Evolutionary conservation across 2,113 vertebrate genomes (phyloP).

Genomic region (Odontesthes bonariensis): DNA sequence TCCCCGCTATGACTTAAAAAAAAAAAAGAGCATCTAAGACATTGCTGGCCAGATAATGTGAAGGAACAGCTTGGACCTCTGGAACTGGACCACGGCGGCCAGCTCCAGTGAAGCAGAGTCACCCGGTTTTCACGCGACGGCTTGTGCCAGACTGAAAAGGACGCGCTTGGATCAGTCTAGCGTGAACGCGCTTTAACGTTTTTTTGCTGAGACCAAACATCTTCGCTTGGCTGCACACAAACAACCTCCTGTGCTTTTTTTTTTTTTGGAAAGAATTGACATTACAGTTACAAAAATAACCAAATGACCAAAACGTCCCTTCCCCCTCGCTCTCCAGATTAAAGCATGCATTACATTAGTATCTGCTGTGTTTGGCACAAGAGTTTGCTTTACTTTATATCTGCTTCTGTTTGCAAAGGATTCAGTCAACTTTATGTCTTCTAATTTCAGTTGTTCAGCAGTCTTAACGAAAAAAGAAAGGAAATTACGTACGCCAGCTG

Average conservation of each 20-base stretch:
- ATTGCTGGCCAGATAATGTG: slow-evolving; percentile 50
- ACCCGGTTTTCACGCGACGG: not conserved
- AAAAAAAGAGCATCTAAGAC: slow-evolving; percentile 65
- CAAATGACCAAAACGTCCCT: not conserved
- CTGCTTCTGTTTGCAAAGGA: slow-evolving; percentile 40
- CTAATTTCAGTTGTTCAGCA: slow-evolving; percentile 29
- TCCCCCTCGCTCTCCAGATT: not conserved
- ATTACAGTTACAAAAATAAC: slow-evolving; percentile 45
- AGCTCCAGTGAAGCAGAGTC: slow-evolving; percentile 21
- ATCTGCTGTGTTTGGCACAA: slow-evolving; percentile 77
- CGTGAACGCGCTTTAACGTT: slow-evolving; percentile 28
- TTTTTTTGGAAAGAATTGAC: slow-evolving; percentile 41
- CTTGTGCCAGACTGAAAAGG: slow-evolving; percentile 21
- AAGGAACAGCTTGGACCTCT: slow-evolving; percentile 62
- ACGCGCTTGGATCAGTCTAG: slow-evolving; percentile 28
- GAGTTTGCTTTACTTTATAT: slow-evolving; percentile 45
- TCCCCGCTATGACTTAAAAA: slow-evolving; percentile 67
- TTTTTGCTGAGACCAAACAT: slow-evolving; percentile 63
- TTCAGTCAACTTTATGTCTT: slow-evolving; percentile 2
- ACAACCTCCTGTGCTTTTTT: slow-evolving; percentile 46
- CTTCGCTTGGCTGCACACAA: slow-evolving; percentile 42
- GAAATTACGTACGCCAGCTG: slow-evolving; percentile 30
- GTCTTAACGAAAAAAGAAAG: slow-evolving; percentile 27
- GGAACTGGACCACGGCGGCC: slow-evolving; percentile 32
- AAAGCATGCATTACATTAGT: slow-evolving; percentile 30